A percentile compares a stretch with the other conserved stretches of the same genome.
phyloP scores from a whole-genome alignment of 1,140 invertebrate genomes.

The Cepaea nemoralis region DNA sequence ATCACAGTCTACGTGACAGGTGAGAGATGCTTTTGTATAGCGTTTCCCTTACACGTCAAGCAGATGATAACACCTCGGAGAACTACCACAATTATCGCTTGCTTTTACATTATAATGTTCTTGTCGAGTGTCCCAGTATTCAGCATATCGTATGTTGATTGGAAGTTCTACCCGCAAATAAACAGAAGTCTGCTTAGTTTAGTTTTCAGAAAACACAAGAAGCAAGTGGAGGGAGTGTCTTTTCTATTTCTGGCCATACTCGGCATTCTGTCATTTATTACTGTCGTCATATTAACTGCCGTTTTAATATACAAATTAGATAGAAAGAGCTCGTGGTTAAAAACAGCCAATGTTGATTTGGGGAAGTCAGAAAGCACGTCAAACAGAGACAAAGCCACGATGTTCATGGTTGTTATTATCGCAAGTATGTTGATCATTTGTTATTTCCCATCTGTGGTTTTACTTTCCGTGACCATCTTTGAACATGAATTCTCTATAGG shows the following conservation, averaged over 20 bases:
- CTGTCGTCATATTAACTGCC: background rate
- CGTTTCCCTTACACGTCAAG: background rate
- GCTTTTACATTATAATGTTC: background rate
- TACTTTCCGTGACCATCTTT: background rate
- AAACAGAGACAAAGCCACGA: background rate
- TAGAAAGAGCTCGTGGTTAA: background rate
- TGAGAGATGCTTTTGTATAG: conserved; percentile 13
- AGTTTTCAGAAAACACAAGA: background rate
- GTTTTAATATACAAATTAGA: background rate
- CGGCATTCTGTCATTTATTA: background rate
- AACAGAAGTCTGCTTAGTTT: conserved; percentile 7
- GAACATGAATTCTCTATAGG: background rate
- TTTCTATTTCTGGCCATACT: background rate
- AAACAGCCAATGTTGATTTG: background rate
- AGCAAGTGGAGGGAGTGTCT: background rate
- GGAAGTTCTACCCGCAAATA: background rate
- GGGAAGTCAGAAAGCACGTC: background rate
- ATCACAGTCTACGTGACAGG: background rate
- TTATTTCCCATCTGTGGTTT: background rate
- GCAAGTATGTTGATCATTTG: background rate
- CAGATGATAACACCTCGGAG: background rate
- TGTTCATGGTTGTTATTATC: background rate
- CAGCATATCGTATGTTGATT: background rate
- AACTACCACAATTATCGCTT: background rate
- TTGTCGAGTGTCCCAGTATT: background rate